Base-by-base conservation (phyloP, 30 jellyfish, hydroid and myxozoan genomes). In the Aurelia aurita region DNA sequence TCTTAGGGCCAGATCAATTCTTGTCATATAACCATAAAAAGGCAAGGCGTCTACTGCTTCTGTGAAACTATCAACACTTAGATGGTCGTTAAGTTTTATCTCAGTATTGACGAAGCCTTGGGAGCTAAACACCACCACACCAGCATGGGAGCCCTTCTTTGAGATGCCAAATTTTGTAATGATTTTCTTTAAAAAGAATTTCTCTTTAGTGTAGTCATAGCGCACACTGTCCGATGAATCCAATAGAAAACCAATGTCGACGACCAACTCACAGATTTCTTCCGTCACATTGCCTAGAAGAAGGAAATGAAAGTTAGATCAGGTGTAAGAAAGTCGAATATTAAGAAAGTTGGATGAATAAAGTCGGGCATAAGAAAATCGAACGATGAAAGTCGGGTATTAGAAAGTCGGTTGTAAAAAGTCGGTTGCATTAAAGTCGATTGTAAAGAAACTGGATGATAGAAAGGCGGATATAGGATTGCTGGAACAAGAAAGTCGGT, bases 201-300 rank as follows among this genome's bases (percentile, higher is more conserved):
- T 87, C 46, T 76, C 96, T 0, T 66, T 47, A 0, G 27, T 46
- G 87, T 87, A 87, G 60, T 77, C 79, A 20, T 64, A 18, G 49
- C 54, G 79, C 5, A 87, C 82, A 44, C 91, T 87, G 25, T 89
- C 91, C n/a, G 96, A 87, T 22, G 80, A 43, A 51, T 87, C 96
- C 28, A 87, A 39, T 19, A 87, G 25, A 64, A 87, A 77, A 0
- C 79, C 96, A 39, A 87, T 87, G 57, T 87, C 96, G 22, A 78
- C 89, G 14, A 71, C 67, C 67, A 55, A 3, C 67, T 55, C 67
- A 14, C 67, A 55, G 25, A 55, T 55, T 55, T 55, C 67, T 55
- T 55, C 29, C 5, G 67, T 55, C 29, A 55, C 67, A 0, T n/a
- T 22, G 13, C 29, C 67, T 55, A 5, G 29, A 55, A 14, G 31